Base-by-base conservation (phyloP, 2,113 vertebrate species). In the Setophaga kirtlandii region DNA sequence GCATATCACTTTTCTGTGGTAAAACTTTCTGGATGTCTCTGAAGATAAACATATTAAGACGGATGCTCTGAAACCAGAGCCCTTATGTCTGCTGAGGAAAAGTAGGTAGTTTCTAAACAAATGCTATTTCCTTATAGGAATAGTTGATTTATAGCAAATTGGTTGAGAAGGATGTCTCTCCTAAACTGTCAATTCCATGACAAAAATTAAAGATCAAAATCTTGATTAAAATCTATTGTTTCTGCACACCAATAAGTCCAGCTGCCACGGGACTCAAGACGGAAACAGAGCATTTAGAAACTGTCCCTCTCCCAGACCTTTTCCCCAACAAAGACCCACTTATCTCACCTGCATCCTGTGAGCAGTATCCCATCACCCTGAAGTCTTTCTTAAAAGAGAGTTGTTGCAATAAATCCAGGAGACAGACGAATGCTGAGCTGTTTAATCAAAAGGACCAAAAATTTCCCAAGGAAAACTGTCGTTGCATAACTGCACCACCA, bases 1-100 rank as follows among this genome's bases (percentile, higher is more conserved):
- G 13, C 17, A 33, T 93, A 86, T 89, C 70, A 49, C 49, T 87
- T 95, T 91, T 35, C 80, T 87, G 92, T 70, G 79, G 88, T 92
- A 63, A 94, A 92, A 77, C 7, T 58, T 96, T 59, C 70, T 92
- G 83, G 75, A 89, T 90, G 59, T 67, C 73, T 88, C 55, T 63
- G 83, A 86, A 90, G 90, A 86, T 90, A 94, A 90, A 92, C 27
- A 92, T 4, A 50, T 83, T 41, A 69, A 89, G 58, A 73, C 2
- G 0, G 90, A 86, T 90, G 63, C 31, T 92, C 55, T 87, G 64
- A 87, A 89, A 87, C 24, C 58, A 56, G 49, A 94, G 39, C 31
- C 68, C 33, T 19, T 67, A 52, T 31, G 41, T 87, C 83, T 89
- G 37, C 59, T 80, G 83, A 87, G 65, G 74, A 56, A 79, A 91